phyloP scores from a whole-genome alignment of 2,797 vertebrate species.

The Thaleichthys pacificus region DNA sequence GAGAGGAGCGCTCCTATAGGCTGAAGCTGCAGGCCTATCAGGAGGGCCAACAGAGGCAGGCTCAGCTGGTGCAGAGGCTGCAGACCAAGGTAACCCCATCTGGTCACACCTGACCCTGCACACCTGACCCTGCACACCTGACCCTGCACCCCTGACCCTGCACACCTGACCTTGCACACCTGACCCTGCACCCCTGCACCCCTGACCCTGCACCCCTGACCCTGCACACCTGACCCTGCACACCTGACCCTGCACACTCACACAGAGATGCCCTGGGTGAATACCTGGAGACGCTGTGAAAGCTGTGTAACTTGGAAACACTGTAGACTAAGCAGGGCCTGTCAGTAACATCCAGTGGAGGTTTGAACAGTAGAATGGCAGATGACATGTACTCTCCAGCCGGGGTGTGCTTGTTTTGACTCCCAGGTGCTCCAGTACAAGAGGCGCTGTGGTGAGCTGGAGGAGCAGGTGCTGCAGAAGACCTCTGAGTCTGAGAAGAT shows the following conservation, averaged over 20 bases:
- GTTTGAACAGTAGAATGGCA: background rate
- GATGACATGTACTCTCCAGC: background rate
- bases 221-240: no score
- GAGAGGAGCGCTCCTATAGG: conserved; percentile 66
- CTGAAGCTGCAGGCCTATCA: conserved; percentile 77
- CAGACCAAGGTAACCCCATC: conserved; percentile 74
- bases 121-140: background rate
- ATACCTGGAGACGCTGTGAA: no score
- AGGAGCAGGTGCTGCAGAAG: conserved; percentile 77
- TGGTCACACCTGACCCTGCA: background rate
- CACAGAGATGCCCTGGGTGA: no score
- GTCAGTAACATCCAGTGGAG: no score
- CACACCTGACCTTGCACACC: background rate
- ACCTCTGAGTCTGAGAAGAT: conserved; percentile 77
- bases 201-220: no score
- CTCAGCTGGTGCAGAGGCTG: conserved; percentile 79
- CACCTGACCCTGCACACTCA: no score
- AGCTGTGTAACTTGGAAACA: no score
- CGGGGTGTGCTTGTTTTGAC: conserved; percentile 1
- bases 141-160: background rate
- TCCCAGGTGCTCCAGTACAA: conserved; percentile 82
- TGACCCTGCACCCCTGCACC: no score
- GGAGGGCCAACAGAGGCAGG: conserved; percentile 81
- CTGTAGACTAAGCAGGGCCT: no score
- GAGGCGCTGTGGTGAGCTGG: conserved; percentile 77